A percentile compares a stretch with the other conserved stretches of the same genome.
These are phyloP conservation scores for Tupaia chinensis DNA, from an alignment of 2,113 vertebrate genomes.

Conservation along the genomic window DNA sequence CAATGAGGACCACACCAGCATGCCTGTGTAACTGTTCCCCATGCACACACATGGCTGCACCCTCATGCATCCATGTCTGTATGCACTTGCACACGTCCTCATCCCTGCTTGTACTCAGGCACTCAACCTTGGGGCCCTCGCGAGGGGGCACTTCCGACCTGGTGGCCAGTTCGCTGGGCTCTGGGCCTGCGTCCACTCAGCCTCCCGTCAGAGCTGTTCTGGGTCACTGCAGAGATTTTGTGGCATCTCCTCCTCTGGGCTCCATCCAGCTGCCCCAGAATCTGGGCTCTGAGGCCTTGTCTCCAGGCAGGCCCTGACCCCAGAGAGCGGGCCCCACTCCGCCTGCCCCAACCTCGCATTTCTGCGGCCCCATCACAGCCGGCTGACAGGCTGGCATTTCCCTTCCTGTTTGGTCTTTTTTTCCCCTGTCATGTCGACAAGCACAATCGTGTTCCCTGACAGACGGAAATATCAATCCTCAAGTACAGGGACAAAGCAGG, in stretches of 20 bases:
- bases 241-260: neutral
- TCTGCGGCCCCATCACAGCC: rapidly evolving
- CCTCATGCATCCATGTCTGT: rapidly evolving
- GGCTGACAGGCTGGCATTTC: conserved; percentile 72
- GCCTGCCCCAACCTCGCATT: neutral
- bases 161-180: rapidly evolving
- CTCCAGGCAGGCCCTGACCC: neutral
- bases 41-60: rapidly evolving
- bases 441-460: conserved; percentile 77
- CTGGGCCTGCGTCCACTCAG: rapidly evolving
- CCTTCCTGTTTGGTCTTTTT: conserved; percentile 53
- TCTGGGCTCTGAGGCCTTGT: neutral
- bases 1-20: rapidly evolving
- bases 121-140: rapidly evolving
- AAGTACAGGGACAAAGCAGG: conserved; percentile 87
- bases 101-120: rapidly evolving
- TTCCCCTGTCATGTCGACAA: conserved; percentile 36
- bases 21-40: too few relatives aligned
- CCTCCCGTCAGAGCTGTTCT: rapidly evolving
- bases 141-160: rapidly evolving
- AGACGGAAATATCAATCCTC: conserved; percentile 87
- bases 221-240: rapidly evolving
- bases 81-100: rapidly evolving
- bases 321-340: rapidly evolving
- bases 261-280: neutral